Percentiles rank a stretch among this genome's conserved stretches.
Evolutionary conservation across 2,797 vertebrate genomes (phyloP).

Genomic region (Chelmon rostratus): DNA sequence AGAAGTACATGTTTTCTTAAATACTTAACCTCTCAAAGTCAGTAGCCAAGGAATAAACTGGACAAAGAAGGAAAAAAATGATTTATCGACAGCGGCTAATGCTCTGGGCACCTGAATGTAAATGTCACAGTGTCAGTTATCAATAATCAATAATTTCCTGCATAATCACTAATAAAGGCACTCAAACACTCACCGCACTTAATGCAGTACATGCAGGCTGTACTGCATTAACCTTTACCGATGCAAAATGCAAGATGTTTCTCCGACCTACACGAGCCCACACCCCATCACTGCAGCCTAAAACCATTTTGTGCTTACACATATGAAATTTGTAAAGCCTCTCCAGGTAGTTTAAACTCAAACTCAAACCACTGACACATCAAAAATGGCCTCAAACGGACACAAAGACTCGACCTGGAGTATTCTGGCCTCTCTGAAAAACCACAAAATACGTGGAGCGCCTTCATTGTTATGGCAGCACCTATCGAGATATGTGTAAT

Average conservation of each 20-base stretch:
- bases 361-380: conserved; percentile 49
- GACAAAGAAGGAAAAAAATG: background rate
- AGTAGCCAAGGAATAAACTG: background rate
- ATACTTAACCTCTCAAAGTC: background rate
- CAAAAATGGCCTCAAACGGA: conserved; percentile 32
- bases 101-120: too few species aligned
- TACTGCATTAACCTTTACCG: background rate
- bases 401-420: conserved; percentile 10
- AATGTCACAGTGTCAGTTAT: background rate
- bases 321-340: conserved; percentile 28
- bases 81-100: background rate
- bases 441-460: background rate
- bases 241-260: conserved; percentile 10
- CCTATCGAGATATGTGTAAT: conserved; percentile 10
- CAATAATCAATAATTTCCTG: background rate
- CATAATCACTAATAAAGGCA: background rate
- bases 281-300: background rate
- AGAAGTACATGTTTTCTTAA: background rate
- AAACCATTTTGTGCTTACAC: conserved; percentile 48
- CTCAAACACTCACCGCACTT: background rate
- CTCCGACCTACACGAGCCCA: background rate
- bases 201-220: background rate
- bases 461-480: conserved; percentile 8
- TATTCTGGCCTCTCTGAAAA: background rate
- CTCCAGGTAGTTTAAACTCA: conserved; percentile 26